Evolutionary conservation across 2,113 vertebrate species (phyloP).

Genomic region (Tichodroma muraria): DNA sequence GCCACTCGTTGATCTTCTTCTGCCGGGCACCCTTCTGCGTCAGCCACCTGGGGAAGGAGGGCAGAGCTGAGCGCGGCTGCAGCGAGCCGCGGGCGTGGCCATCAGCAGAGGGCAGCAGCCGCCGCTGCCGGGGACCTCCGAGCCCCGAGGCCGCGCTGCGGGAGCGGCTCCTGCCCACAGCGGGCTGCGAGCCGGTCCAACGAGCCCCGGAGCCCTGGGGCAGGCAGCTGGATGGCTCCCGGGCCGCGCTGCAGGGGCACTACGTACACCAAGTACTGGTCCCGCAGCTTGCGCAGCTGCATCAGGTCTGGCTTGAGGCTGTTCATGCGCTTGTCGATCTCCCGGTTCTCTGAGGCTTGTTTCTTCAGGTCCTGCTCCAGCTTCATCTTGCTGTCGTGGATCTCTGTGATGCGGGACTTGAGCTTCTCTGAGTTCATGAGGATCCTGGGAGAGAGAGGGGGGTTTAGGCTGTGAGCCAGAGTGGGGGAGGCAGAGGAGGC

Average conservation of each 20-base stretch:
- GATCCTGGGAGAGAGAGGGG: slow-evolving; percentile 57
- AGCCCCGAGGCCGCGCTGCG: not conserved
- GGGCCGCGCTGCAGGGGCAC: not conserved
- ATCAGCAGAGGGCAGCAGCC: slow-evolving; percentile 33
- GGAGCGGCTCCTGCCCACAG: not conserved
- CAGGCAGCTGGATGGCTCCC: not conserved
- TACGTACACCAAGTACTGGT: slow-evolving; percentile 81
- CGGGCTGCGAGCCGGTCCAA: not conserved
- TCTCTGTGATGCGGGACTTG: slow-evolving; percentile 77
- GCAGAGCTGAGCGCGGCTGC: not conserved
- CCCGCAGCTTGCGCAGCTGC: slow-evolving; percentile 80
- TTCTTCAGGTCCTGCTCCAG: slow-evolving; percentile 80
- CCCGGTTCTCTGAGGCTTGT: slow-evolving; percentile 77
- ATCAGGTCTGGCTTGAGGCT: slow-evolving; percentile 83
- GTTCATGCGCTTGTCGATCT: slow-evolving; percentile 85
- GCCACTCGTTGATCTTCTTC: slow-evolving; percentile 82
- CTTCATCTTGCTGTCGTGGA: slow-evolving; percentile 80
- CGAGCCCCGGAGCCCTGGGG: not conserved
- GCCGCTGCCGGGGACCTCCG: not conserved
- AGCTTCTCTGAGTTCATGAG: slow-evolving; percentile 79
- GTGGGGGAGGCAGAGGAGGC: not conserved
- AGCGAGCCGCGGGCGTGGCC: not conserved
- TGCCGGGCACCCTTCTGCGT: slow-evolving; percentile 79
- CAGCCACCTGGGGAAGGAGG: slow-evolving; percentile 69
- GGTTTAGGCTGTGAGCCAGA: not conserved